Base-by-base conservation (phyloP, 2,888 invertebrate genomes). In the Notodonta dromedarius region DNA sequence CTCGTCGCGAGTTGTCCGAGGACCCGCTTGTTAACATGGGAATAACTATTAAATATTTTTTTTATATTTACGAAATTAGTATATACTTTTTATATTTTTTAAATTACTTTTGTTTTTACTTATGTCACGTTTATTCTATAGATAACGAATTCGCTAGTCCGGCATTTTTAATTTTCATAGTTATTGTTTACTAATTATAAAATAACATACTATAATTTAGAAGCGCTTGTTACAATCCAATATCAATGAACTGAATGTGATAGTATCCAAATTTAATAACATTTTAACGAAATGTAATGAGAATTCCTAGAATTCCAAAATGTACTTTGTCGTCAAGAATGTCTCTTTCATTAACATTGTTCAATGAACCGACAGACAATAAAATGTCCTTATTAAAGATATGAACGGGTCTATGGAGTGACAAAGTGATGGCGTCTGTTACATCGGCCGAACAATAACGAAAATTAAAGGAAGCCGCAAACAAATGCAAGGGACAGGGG, bases 401-500 rank as follows among this genome's bases (percentile, higher is more conserved):
- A 83, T 78, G 72, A 69, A 64, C 66, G 67, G 77, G 77, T 78
- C 76, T 83, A 78, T 75, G 73, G 78, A 70, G 78, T 78, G 76
- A 79, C 80, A 79, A 78, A 74, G 71, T 69, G 78, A 77, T 75
- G 71, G 71, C 67, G 64, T 77, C 75, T 73, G 84, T 79, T 79
- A 77, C 65, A 73, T 62, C 62, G 69, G 58, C 61, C 65, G 62
- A 69, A 81, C 84, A 86, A 86, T 87, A 85, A 85, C 82, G 83
- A 84, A 86, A 86, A 86, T 88, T 85, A 88, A 87, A 88, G 79
- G 85, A 84, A 85, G 79, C 90, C 88, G 67, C 90, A 89, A 89
- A 91, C 88, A 90, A 90, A 88, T 86, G 87, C 83, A 83, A 69
- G 76, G 79, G 79, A 78, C 73, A 68, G 73, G 67, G 74, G 76